These are phyloP conservation scores for Lepidostoma basale DNA, from an alignment of 1,140 invertebrate genomes.

Conservation along the genomic window DNA sequence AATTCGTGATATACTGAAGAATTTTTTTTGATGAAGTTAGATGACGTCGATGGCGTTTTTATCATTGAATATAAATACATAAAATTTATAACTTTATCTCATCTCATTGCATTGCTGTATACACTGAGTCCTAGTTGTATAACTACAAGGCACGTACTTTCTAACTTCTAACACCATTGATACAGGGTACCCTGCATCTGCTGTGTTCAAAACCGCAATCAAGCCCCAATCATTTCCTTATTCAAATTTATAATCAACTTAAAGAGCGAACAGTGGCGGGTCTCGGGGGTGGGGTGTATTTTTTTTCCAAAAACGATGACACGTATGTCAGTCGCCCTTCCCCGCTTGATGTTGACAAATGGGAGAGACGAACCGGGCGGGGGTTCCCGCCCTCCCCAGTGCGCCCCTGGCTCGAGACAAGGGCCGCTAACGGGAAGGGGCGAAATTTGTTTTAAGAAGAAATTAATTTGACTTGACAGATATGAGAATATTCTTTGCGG, in stretches of 20 bases:
- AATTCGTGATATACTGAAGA: too few relatives aligned
- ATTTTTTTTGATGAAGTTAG: too few relatives aligned
- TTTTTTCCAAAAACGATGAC: constrained; percentile 44
- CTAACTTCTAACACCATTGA: too few relatives aligned
- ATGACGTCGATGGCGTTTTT: too few relatives aligned
- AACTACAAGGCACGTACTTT: too few relatives aligned
- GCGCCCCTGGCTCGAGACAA: constrained; percentile 7
- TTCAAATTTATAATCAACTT: constrained; percentile 46
- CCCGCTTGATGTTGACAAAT: constrained; percentile 46
- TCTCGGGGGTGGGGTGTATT: not conserved
- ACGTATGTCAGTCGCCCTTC: constrained; percentile 45
- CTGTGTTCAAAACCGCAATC: constrained; percentile 27
- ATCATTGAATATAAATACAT: too few relatives aligned
- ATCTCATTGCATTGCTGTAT: too few relatives aligned
- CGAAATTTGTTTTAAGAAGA: constrained; percentile 47
- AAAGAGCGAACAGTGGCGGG: constrained; percentile 32
- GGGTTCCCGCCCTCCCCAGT: not conserved
- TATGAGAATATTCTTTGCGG: constrained; percentile 43
- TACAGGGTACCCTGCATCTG: too few relatives aligned
- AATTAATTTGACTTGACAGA: constrained; percentile 48
- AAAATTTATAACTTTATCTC: too few relatives aligned
- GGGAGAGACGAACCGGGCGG: constrained; percentile 35
- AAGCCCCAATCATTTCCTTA: constrained; percentile 41
- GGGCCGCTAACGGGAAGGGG: constrained; percentile 35
- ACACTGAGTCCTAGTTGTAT: too few relatives aligned